Percentiles rank a stretch among this genome's conserved stretches.
phyloP scores from a whole-genome alignment of 2,888 invertebrate genomes.

The Choreutis nemorana region DNA sequence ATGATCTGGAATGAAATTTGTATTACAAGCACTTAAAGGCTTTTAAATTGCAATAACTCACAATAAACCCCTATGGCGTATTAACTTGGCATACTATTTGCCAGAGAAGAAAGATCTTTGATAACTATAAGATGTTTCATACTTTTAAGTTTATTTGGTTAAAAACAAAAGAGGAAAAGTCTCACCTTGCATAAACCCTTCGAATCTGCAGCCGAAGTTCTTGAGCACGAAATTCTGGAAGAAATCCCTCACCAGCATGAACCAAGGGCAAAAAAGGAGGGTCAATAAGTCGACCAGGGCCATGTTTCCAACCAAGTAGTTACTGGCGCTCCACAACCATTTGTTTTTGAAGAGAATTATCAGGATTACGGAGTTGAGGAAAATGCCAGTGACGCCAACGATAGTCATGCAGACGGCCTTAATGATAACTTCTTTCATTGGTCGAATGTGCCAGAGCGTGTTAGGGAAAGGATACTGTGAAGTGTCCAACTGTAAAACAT shows the following conservation, averaged over 20 bases:
- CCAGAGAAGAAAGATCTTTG: too few species aligned
- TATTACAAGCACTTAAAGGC: too few species aligned
- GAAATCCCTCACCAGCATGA: conserved; percentile 77
- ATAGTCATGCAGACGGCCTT: conserved; percentile 69
- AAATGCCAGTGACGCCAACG: conserved; percentile 70
- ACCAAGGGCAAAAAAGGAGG: conserved; percentile 75
- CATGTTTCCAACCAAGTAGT: conserved; percentile 78
- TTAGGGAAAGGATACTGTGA: conserved; percentile 65
- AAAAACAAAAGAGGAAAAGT: too few species aligned
- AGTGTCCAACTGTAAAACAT: conserved; percentile 42
- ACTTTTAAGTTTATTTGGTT: too few species aligned
- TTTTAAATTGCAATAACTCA: too few species aligned
- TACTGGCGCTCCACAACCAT: conserved; percentile 73
- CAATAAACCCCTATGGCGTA: too few species aligned
- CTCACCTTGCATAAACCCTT: conserved; percentile 82
- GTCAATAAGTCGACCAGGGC: conserved; percentile 75
- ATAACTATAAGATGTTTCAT: too few species aligned
- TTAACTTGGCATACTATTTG: too few species aligned
- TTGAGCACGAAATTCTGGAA: conserved; percentile 82
- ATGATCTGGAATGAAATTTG: too few species aligned
- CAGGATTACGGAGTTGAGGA: conserved; percentile 72
- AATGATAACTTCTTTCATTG: conserved; percentile 65
- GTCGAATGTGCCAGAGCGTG: conserved; percentile 70
- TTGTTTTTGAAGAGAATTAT: conserved; percentile 69
- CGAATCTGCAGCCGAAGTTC: conserved; percentile 76